phyloP scores from a whole-genome alignment of 2,797 vertebrate genomes.

The Myotis myotis region DNA sequence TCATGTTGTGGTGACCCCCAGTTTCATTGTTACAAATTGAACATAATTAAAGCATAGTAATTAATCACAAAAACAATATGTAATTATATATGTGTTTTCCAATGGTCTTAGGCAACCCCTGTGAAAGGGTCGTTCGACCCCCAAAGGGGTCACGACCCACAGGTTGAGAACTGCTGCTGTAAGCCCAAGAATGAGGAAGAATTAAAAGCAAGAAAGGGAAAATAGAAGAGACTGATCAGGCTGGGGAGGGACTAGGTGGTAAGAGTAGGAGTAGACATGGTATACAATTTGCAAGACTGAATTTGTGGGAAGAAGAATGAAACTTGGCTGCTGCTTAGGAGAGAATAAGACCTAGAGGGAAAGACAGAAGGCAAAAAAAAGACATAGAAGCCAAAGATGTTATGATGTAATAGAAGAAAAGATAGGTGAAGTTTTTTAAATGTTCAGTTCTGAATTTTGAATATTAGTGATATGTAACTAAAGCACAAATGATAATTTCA shows the following conservation, averaged over 20 bases:
- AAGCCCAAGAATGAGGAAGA: conserved; percentile 9
- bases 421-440: neutral
- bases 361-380: neutral
- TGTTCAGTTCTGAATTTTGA: neutral
- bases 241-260: neutral
- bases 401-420: neutral
- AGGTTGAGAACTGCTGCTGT: neutral
- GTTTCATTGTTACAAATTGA: too few species aligned
- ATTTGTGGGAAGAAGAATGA: conserved; percentile 14
- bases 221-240: neutral
- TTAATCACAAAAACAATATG: too few species aligned
- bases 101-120: too few species aligned
- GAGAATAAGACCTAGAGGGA: neutral
- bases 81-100: too few species aligned
- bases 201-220: conserved; percentile 40
- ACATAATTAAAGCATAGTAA: too few species aligned
- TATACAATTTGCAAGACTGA: neutral
- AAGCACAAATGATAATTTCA: neutral
- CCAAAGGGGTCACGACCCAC: too few species aligned
- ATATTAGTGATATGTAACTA: neutral
- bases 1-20: too few species aligned
- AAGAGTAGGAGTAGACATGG: conserved; percentile 17
- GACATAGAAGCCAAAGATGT: neutral
- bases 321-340: neutral
- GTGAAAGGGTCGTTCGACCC: too few species aligned